phyloP scores from a whole-genome alignment of 2,113 vertebrate species.

The Suricata suricatta region DNA sequence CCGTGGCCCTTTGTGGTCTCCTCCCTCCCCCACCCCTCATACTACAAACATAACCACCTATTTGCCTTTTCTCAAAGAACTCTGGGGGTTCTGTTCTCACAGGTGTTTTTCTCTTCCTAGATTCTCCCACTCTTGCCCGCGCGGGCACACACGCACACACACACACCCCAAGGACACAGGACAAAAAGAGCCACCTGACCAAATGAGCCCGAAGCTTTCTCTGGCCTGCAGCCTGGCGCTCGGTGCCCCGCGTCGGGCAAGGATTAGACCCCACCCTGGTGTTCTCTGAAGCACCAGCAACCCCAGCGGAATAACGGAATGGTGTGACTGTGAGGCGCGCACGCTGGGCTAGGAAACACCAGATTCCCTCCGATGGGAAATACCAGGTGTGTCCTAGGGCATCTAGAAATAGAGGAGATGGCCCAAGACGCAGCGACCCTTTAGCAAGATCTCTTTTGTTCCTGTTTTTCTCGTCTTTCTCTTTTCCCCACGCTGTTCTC shows the following conservation, averaged over 20 bases:
- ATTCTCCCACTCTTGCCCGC: not conserved
- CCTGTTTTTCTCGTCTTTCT: not conserved
- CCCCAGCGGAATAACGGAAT: not conserved
- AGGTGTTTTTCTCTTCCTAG: not conserved
- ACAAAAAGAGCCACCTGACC: not conserved
- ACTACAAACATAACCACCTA: not conserved
- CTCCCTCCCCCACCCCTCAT: not conserved
- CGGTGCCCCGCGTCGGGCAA: not conserved
- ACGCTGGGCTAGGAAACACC: not conserved
- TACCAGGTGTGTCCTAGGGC: not conserved
- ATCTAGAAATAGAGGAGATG: not conserved
- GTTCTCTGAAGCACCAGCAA: fast-evolving
- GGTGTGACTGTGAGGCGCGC: too few species aligned
- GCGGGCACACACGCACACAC: too few species aligned
- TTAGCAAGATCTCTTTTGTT: not conserved
- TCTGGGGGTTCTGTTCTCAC: not conserved
- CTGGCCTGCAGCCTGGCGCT: too few species aligned
- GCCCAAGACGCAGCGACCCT: not conserved
- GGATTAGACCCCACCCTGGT: not conserved
- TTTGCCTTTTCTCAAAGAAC: not conserved
- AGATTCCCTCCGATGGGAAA: not conserved
- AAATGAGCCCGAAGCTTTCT: not conserved
- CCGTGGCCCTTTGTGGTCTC: not conserved
- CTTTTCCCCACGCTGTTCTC: not conserved
- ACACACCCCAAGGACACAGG: not conserved